phyloP scores from a whole-genome alignment of 2,797 vertebrate genomes.

The Danio albolineatus region DNA sequence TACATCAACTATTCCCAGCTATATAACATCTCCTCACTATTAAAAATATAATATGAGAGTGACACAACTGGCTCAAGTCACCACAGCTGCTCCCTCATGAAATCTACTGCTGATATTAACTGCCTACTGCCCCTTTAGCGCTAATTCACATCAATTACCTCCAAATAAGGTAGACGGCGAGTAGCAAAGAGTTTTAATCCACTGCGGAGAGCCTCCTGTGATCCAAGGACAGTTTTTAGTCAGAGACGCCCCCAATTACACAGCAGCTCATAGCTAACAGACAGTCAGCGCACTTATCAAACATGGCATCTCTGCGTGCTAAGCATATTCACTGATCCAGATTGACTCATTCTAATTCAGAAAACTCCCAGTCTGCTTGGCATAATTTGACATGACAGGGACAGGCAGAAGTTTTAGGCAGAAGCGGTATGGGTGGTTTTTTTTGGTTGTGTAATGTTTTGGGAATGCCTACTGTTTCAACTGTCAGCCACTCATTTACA shows the following conservation, averaged over 20 bases:
- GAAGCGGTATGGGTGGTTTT: neutral
- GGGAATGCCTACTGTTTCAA: neutral
- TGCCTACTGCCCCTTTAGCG: conserved; percentile 21
- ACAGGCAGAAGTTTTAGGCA: conserved; percentile 25
- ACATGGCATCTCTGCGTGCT: conserved; percentile 26
- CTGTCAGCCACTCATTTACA: neutral
- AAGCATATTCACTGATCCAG: conserved; percentile 35
- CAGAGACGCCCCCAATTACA: conserved; percentile 22
- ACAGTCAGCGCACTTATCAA: conserved; percentile 32
- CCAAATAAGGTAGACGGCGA: conserved; percentile 36
- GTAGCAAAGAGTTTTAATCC: conserved; percentile 39
- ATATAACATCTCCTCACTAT: neutral
- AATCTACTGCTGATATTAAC: conserved; percentile 29
- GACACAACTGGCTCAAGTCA: neutral
- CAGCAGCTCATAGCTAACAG: conserved; percentile 34
- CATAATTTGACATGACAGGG: conserved; percentile 27
- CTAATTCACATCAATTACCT: conserved; percentile 43
- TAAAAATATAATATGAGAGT: neutral
- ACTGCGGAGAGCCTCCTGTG: conserved; percentile 22
- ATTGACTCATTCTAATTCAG: conserved; percentile 34
- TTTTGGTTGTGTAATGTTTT: neutral
- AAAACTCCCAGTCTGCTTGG: conserved; percentile 15
- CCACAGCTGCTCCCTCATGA: conserved; percentile 24
- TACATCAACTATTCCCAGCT: neutral
- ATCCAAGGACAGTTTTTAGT: conserved; percentile 36